Evolutionary conservation across 64 coral and sea anemone genomes (phyloP), one percentile per base, ranked within the genome.

Genomic region (Montipora foliosa): DNA sequence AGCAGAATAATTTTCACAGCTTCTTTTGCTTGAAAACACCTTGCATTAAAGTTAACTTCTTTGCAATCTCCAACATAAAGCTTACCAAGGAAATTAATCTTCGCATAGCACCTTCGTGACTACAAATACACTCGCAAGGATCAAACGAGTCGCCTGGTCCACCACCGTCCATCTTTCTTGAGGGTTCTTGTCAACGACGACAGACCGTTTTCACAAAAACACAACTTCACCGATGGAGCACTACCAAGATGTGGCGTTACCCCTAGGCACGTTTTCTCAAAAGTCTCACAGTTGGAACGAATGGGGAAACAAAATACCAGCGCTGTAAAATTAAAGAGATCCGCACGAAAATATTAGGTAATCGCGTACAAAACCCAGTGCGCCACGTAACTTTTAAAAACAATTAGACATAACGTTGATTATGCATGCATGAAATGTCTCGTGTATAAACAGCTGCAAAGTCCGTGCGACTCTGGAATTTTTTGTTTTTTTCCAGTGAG

Each of bases 81-180:
- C 95, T 94, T 95, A 99, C 98, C 84, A 99, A 46, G 52, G 98
- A 99, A 91, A 99, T 99, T 5, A 99, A 69, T 50, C 98, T 88
- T 84, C 98, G 81, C 98, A 99, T 99, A 6, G 98, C 98, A 9
- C 98, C 98, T 53, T 99, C 98, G 53, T 99, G 93, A 77, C 94
- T 96, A 58, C 95, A 99, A 83, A 99, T 96, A 92, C 98, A 99
- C 70, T 99, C 98, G 70, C 98, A 99, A 17, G 98, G 98, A 79
- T 99, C 98, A 80, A 99, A 99, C 9, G 88, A 79, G 89, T 94
- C 98, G 44, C 95, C 94, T 14, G 61, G 61, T 11, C 61, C 61
- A 15, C 94, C 92, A n/a, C 95, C 95, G 17, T 93, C 95, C 95
- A 96, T 96, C 16, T 89, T 93, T 72, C 14, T 16, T 12, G 14